Base-by-base conservation (phyloP, 37 sponge, comb jelly and placozoan genomes). In the Spongia lamella region DNA sequence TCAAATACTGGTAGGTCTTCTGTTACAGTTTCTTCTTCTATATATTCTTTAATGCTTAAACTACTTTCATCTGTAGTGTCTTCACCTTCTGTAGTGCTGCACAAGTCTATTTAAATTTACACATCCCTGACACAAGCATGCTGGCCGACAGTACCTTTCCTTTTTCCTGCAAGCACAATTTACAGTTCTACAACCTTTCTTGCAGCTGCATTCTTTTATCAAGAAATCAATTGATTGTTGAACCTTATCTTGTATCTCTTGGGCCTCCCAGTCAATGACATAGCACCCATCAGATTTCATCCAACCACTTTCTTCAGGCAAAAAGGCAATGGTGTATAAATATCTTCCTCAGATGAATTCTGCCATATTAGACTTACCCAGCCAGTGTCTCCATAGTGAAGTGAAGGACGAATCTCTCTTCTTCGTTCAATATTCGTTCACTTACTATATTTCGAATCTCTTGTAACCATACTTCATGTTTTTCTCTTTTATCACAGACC, bases 341-440 rank as follows among this genome's bases (percentile, higher is more conserved):
- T 6, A 27, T 76, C 26, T 1, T 11, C 19, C 2, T 17, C 11
- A 0, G 50, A 0, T 61, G 77, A 61, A 31, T 61, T 37, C 1
- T 1, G 0, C 77, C 77, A 76, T 32, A 76, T 26, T 22, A 7
- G 35, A 9, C 47, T 21, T 2, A 34, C 15, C 77, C 77, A 76
- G 4, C 76, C 76, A 75, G 50, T 75, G 76, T 15, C 77, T 53
- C 64, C 65, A 62, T 25, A 70, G 71, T 27, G 71, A 9, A 70
- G 54, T 52, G 31, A 29, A 7, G 1, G 55, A 70, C 11, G 71
- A 33, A 1, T 13, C 54, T 15, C 25, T 70, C 71, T 1, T 70
- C 71, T 32, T 70, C 71, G 14, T 16, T 26, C 29, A 2, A 19
- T 2, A 70, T 70, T 70, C 71, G 47, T 3, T 50, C 53, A 27